Conservation (phyloP, 2,888 invertebrate species). For the Cryptus armator region DNA sequence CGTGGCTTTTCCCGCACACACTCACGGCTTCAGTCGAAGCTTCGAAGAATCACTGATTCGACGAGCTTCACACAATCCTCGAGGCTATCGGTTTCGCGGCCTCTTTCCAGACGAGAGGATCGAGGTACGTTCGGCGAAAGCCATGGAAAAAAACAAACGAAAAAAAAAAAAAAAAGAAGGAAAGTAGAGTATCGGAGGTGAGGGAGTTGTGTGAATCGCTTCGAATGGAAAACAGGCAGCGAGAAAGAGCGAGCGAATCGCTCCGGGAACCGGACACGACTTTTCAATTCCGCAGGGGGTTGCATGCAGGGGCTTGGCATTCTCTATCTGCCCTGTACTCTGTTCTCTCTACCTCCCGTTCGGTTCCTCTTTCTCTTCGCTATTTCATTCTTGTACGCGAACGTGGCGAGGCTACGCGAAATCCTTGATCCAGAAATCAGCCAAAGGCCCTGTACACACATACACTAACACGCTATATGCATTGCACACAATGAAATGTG, state of each 20-base stretch:
- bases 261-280: slow-evolving; percentile 65
- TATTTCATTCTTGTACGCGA: slow-evolving; percentile 4
- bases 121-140: slow-evolving; percentile 37
- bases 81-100: slow-evolving; percentile 47
- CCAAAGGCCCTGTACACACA: slow-evolving; percentile 7
- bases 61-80: slow-evolving; percentile 13
- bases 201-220: slow-evolving; percentile 32
- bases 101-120: slow-evolving; percentile 39
- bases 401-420: slow-evolving; percentile 19
- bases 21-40: neutral
- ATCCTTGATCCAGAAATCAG: slow-evolving; percentile 37
- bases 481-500: neutral
- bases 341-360: neutral
- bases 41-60: slow-evolving; percentile 33
- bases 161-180: slow-evolving; percentile 23
- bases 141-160: slow-evolving; percentile 33
- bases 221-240: slow-evolving; percentile 66
- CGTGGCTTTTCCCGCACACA: slow-evolving; percentile 36
- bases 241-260: slow-evolving; percentile 41
- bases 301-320: slow-evolving; percentile 34
- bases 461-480: neutral
- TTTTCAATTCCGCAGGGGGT: slow-evolving; percentile 65
- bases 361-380: slow-evolving; percentile 5
- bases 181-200: slow-evolving; percentile 19
- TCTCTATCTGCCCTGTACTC: slow-evolving; percentile 21